phyloP scores from a whole-genome alignment of 2,888 invertebrate species.

The Patella caerulea region DNA sequence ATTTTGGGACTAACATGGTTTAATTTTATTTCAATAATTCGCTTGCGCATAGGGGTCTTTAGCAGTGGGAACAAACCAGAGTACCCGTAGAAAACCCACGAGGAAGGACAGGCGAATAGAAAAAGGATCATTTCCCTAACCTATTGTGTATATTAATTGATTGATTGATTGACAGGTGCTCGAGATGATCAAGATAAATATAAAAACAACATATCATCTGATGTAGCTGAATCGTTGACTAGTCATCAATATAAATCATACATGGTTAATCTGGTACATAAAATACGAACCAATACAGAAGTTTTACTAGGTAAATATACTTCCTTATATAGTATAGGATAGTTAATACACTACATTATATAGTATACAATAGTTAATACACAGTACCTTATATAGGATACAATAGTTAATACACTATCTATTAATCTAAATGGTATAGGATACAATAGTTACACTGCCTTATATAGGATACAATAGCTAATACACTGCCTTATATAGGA shows the following conservation, averaged over 20 bases:
- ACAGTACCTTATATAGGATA: not conserved
- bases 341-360: not conserved
- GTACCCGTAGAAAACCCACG: no score
- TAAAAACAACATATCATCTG: constrained; percentile 75
- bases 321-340: no score
- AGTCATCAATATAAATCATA: constrained; percentile 81
- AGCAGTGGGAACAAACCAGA: no score
- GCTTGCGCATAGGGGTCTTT: no score
- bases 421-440: not conserved
- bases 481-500: no score
- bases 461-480: no score
- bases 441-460: not conserved
- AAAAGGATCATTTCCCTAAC: no score
- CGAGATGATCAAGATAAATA: constrained; percentile 58
- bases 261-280: constrained; percentile 83
- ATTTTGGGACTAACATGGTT: no score
- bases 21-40: no score
- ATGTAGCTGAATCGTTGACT: constrained; percentile 85
- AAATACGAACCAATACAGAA: constrained; percentile 85
- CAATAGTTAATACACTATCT: not conserved
- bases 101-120: no score
- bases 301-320: constrained; percentile 80
- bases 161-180: constrained; percentile 50
- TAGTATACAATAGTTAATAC: not conserved
- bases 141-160: not conserved